Evolutionary conservation across 2,113 vertebrate species (phyloP).

Genomic region (Toxotes jaculatrix): DNA sequence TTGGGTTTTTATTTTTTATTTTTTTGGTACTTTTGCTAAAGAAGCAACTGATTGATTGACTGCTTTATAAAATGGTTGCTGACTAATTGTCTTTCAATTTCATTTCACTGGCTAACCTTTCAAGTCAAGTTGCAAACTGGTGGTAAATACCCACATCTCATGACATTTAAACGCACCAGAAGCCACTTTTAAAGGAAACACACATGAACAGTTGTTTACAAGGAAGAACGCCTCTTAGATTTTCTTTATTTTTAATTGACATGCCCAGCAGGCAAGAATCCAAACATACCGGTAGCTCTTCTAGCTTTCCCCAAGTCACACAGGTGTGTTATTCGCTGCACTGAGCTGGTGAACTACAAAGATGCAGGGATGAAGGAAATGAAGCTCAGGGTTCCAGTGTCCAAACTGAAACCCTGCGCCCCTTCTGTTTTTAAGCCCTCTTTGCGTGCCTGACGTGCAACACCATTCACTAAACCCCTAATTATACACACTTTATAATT

Average conservation of each 20-base stretch:
- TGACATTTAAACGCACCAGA: constrained; percentile 1
- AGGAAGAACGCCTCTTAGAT: neutral
- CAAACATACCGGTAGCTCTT: neutral
- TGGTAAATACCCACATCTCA: neutral
- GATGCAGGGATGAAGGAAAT: constrained; percentile 10
- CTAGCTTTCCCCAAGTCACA: neutral
- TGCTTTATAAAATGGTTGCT: neutral
- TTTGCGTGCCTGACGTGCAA: constrained; percentile 1
- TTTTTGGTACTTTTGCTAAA: neutral
- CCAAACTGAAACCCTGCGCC: constrained; percentile 1
- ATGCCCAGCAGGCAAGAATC: neutral
- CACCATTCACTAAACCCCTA: neutral
- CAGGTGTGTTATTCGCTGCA: constrained; percentile 11
- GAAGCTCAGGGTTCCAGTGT: neutral
- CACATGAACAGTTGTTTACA: neutral
- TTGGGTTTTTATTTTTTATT: too few relatives aligned
- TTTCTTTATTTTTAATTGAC: neutral
- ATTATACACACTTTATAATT: constrained; percentile 45
- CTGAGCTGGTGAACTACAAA: neutral
- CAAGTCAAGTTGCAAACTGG: neutral
- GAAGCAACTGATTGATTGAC: neutral
- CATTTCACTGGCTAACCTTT: neutral
- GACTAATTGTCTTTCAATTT: too few relatives aligned
- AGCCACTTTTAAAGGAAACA: neutral
- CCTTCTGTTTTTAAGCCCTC: neutral